Conservation (phyloP, 2,888 invertebrate species). For the Aphodius sticticus region DNA sequence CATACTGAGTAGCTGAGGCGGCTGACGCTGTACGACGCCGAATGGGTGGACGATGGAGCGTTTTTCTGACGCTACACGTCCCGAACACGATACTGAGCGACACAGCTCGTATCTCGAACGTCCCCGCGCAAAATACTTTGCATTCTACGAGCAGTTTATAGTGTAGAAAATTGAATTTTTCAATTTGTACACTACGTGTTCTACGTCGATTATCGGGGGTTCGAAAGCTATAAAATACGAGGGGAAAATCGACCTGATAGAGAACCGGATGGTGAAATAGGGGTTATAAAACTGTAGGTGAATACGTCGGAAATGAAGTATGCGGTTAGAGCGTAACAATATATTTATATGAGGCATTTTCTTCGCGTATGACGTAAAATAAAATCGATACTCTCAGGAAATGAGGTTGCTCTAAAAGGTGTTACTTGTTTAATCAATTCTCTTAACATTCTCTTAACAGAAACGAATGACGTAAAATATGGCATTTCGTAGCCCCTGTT, state of each 20-base stretch:
- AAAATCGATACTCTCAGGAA: background rate
- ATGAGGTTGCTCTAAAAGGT: background rate
- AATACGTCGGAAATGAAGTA: conserved; percentile 40
- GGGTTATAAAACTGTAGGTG: conserved; percentile 31
- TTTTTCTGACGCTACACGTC: background rate
- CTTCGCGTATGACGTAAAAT: background rate
- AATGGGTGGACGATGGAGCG: conserved; percentile 4
- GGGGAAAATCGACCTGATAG: conserved; percentile 23
- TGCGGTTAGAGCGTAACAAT: conserved; percentile 7
- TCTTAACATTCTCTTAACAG: too few relatives aligned
- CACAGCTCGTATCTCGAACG: background rate
- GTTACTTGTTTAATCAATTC: background rate
- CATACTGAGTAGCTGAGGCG: background rate
- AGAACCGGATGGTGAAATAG: conserved; percentile 22
- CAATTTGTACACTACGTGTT: conserved; percentile 25
- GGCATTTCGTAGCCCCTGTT: too few relatives aligned
- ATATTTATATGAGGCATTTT: background rate
- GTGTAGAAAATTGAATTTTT: conserved; percentile 27
- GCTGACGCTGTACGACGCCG: background rate
- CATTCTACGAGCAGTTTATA: conserved; percentile 22
- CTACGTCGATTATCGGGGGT: conserved; percentile 14
- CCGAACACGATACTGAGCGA: too few relatives aligned
- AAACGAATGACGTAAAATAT: too few relatives aligned
- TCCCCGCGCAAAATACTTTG: conserved; percentile 12
- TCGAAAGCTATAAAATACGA: conserved; percentile 17